Percentiles rank a stretch among this genome's conserved stretches.
Conservation (phyloP, 1,140 invertebrate genomes). For the Bombus impatiens region DNA sequence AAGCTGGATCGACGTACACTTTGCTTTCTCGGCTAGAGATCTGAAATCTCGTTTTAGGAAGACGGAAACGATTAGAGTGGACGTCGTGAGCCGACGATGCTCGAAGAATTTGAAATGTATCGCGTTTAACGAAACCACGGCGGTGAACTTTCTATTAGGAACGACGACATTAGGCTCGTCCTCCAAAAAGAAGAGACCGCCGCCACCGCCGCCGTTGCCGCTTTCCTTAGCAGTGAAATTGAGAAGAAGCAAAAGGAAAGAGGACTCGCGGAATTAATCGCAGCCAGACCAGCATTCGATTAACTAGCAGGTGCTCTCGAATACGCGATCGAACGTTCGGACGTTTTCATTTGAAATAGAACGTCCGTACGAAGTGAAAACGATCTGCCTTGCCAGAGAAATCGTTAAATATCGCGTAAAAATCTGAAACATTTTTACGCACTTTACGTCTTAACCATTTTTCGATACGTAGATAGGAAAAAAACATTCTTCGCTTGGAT, state of each 20-base stretch:
- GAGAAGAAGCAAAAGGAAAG: slow-evolving; percentile 21
- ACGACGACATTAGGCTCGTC: not conserved
- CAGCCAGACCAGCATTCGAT: slow-evolving; percentile 2
- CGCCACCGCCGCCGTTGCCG: not conserved
- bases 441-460: not conserved
- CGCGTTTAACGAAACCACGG: slow-evolving; percentile 14
- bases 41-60: not conserved
- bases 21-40: not conserved
- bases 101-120: not conserved
- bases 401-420: not conserved
- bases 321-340: slow-evolving; percentile 6
- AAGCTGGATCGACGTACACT: not conserved
- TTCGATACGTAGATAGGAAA: not conserved
- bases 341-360: slow-evolving; percentile 3
- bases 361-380: not conserved
- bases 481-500: not conserved
- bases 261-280: slow-evolving; percentile 49
- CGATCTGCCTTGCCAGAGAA: not conserved
- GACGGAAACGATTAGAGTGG: not conserved
- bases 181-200: not conserved
- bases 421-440: not conserved
- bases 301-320: slow-evolving; percentile 14
- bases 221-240: slow-evolving; percentile 42
- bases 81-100: not conserved
- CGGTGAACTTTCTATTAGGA: slow-evolving; percentile 25